Base-by-base conservation (phyloP, 2,888 invertebrate genomes). In the Heteropelma amictum region DNA sequence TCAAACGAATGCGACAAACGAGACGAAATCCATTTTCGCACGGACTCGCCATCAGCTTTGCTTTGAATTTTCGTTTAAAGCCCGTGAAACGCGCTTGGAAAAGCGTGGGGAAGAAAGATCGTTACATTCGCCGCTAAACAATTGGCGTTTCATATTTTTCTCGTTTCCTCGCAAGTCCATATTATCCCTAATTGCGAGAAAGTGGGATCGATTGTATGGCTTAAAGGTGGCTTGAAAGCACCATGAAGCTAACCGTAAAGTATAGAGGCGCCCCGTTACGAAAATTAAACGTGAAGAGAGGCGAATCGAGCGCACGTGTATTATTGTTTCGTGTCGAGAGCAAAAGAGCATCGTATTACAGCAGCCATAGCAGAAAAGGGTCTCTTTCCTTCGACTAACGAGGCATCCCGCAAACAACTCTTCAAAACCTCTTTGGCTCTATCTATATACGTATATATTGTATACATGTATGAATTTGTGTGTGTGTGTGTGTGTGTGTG, bases 351-450 rank as follows among this genome's bases (percentile, higher is more conserved):
- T 64, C 56, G 54, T 30, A 33, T 54, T 54, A 65, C 35, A 51
- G 51, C 33, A 60, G 42, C 12, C 28, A 58, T 12, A 42, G 17
- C 38, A 61, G 47, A 47, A 23, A 33, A 47, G 61, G 10, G 63
- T 47, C 53, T 38, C 69, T 61, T 40, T 45, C 53, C 26, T 33
- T 42, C 19, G 3, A 47, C 70, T 75, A 75, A 75, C 74, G 74
- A 75, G 70, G 74, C 65, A 40, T 70, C 70, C 60, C 35, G 54
- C 56, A 56, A 54, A 65, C 74, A 26, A 61, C 60, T 75, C 65
- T 33, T 49, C 30, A 7, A 45, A 45, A 38, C 28, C 60, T 38
- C 5, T 7, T n/a, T 7, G 12, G 1, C 3, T 28, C 3, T 30
- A 30, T 30, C n/a, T 14, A 49, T 28, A 26, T 12, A 49, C 0